These are phyloP conservation scores for Octopus bimaculoides DNA, from an alignment of 1,140 invertebrate genomes.

Conservation along the genomic window DNA sequence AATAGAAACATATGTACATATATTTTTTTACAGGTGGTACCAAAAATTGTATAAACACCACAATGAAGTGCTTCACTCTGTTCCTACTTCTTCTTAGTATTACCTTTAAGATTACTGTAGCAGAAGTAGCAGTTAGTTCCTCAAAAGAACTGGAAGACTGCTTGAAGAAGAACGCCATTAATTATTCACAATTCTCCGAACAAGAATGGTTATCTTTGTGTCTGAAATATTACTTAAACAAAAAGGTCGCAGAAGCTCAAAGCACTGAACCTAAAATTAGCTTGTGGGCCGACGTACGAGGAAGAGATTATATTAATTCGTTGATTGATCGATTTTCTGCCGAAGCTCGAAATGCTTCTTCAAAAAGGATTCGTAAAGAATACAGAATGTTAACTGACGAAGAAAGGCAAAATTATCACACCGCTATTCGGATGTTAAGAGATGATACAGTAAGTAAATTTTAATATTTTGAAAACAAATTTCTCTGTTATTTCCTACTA, in stretches of 20 bases:
- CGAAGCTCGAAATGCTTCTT: background rate
- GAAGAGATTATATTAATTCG: background rate
- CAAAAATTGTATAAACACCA: no score
- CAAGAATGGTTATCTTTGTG: background rate
- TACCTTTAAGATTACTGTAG: background rate
- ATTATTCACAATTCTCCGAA: background rate
- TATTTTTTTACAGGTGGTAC: no score
- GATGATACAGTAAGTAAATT: background rate
- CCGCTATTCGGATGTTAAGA: background rate
- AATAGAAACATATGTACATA: no score
- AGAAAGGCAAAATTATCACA: conserved; percentile 7
- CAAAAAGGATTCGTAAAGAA: background rate
- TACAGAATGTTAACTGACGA: conserved; percentile 3
- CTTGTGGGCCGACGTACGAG: background rate
- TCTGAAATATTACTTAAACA: background rate
- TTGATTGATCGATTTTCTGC: background rate
- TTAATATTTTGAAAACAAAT: no score
- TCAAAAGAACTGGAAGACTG: background rate
- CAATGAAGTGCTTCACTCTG: no score
- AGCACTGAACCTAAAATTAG: background rate
- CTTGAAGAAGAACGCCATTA: background rate
- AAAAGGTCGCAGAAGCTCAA: background rate
- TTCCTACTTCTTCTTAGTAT: background rate
- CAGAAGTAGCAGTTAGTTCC: background rate
- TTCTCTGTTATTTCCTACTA: no score